Conservation (phyloP, 92 coral and sea anemone genomes). For the Metridium senile region DNA sequence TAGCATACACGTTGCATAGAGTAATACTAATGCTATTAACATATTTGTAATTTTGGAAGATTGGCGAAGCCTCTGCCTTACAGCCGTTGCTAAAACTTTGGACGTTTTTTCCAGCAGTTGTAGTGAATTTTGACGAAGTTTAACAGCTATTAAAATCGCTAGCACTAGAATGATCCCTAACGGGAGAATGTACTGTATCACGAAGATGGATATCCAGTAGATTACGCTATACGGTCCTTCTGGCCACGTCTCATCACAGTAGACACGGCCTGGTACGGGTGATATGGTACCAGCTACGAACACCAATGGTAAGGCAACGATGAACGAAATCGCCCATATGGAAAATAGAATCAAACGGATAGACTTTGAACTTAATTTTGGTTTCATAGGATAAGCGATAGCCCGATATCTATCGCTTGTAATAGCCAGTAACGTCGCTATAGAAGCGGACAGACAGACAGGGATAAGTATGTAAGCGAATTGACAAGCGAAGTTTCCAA, state of each 20-base stretch:
- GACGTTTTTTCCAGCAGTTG: conserved; percentile 60
- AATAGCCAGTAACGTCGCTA: conserved; percentile 85
- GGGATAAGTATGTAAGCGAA: conserved; percentile 77
- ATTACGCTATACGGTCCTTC: conserved; percentile 40
- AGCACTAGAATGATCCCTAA: conserved; percentile 66
- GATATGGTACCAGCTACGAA: conserved; percentile 59
- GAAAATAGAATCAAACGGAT: conserved; percentile 65
- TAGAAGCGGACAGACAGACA: conserved; percentile 75
- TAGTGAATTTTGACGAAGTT: conserved; percentile 66
- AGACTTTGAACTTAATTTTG: conserved; percentile 65
- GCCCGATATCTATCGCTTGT: conserved; percentile 94
- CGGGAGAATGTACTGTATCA: conserved; percentile 86
- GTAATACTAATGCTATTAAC: conserved; percentile 82
- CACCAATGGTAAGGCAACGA: conserved; percentile 68
- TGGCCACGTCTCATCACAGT: conserved; percentile 91
- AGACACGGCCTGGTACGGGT: conserved; percentile 62
- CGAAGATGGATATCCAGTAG: conserved; percentile 93
- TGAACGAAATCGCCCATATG: conserved; percentile 76
- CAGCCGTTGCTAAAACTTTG: conserved; percentile 72
- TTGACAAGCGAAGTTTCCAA: conserved; percentile 87
- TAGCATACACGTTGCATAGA: conserved; percentile 92
- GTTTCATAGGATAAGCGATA: conserved; percentile 85
- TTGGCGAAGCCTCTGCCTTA: conserved; percentile 80
- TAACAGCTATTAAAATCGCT: conserved; percentile 66
- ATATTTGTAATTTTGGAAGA: conserved; percentile 93